Percentiles rank a stretch among this genome's conserved stretches.
phyloP scores from a whole-genome alignment of 2,113 vertebrate genomes.

The Clarias gariepinus region DNA sequence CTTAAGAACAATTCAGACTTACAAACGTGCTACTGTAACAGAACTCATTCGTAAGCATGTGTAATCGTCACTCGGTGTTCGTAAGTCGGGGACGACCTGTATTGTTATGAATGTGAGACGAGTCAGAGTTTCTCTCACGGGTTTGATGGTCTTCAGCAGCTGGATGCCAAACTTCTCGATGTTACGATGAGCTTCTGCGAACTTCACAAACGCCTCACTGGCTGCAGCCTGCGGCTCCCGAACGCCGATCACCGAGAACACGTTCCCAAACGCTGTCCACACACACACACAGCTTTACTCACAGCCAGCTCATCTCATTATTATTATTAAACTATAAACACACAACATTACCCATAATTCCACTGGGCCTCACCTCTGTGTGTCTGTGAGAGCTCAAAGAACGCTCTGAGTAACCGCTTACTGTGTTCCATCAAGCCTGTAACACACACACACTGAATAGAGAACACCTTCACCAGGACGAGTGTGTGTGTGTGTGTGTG shows the following conservation, averaged over 20 bases:
- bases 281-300: too few species aligned
- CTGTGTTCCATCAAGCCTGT: slow-evolving; percentile 96
- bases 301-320: too few species aligned
- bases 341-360: background rate
- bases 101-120: too few species aligned
- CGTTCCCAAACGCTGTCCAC: slow-evolving; percentile 87
- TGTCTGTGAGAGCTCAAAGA: slow-evolving; percentile 96
- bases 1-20: too few species aligned
- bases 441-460: slow-evolving; percentile 29
- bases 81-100: too few species aligned
- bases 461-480: background rate
- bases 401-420: slow-evolving; percentile 90
- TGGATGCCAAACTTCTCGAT: slow-evolving; percentile 97
- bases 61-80: too few species aligned
- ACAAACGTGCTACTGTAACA: too few species aligned
- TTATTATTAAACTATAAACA: background rate
- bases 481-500: too few species aligned
- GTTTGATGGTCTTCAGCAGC: slow-evolving; percentile 96
- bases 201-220: slow-evolving; percentile 98
- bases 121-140: slow-evolving; percentile 73
- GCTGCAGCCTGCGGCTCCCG: slow-evolving; percentile 92
- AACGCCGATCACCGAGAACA: slow-evolving; percentile 96
- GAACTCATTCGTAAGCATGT: too few species aligned
- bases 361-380: slow-evolving; percentile 83
- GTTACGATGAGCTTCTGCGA: slow-evolving; percentile 93